A percentile compares a stretch with the other conserved stretches of the same genome.
Evolutionary conservation across 2,888 invertebrate genomes (phyloP).

Genomic region (Helleia helle): DNA sequence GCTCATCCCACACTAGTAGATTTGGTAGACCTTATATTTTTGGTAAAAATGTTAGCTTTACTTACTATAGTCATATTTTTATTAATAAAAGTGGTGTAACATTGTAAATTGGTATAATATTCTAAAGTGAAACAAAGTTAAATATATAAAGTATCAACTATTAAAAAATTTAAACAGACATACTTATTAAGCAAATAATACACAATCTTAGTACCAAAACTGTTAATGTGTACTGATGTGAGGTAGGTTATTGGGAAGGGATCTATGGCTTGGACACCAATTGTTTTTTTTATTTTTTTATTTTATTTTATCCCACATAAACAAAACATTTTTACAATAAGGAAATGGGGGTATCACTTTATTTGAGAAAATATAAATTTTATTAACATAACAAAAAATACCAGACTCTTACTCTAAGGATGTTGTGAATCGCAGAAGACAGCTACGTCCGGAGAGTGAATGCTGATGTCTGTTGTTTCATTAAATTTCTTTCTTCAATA

Average conservation of each 20-base stretch:
- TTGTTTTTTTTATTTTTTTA: conserved; percentile 22
- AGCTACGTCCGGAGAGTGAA: conserved; percentile 11
- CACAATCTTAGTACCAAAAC: too few relatives aligned
- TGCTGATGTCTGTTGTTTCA: not conserved
- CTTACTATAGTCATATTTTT: too few relatives aligned
- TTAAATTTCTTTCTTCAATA: not conserved
- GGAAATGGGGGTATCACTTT: conserved; percentile 28
- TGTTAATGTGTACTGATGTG: conserved; percentile 30
- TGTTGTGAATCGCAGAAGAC: conserved; percentile 27
- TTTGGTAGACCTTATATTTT: too few relatives aligned
- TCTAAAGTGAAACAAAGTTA: too few relatives aligned
- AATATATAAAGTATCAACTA: too few relatives aligned
- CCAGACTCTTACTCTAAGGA: conserved; percentile 66
- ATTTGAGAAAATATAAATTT: conserved; percentile 34
- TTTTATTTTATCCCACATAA: conserved; percentile 29
- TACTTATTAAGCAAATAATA: too few relatives aligned
- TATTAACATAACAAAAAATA: conserved; percentile 65
- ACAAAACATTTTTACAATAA: conserved; percentile 26
- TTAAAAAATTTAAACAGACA: too few relatives aligned
- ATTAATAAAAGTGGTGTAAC: too few relatives aligned
- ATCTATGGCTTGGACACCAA: conserved; percentile 27
- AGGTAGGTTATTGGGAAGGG: conserved; percentile 33
- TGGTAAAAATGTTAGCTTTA: too few relatives aligned
- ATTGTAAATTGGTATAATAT: too few relatives aligned
- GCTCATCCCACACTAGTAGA: too few relatives aligned